phyloP scores from a whole-genome alignment of 2,888 invertebrate species.

The Dasypogon diadema region DNA sequence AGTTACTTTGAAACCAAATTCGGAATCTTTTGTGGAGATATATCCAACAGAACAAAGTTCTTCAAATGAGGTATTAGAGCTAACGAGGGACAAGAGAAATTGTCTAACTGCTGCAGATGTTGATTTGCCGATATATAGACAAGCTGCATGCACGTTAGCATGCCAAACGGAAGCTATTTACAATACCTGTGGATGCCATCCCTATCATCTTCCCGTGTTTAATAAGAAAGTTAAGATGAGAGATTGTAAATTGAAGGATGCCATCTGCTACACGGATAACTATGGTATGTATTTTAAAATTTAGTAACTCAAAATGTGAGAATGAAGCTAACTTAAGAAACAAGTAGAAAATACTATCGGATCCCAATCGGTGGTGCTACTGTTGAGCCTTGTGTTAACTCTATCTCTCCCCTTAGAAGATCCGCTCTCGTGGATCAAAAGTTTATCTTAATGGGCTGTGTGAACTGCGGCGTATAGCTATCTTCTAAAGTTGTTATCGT shows the following conservation, averaged over 20 bases:
- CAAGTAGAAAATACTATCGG: too few species aligned
- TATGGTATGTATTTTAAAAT: slow-evolving; percentile 61
- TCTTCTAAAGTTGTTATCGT: too few species aligned
- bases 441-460: too few species aligned
- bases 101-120: slow-evolving; percentile 65
- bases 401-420: too few species aligned
- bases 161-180: slow-evolving; percentile 64
- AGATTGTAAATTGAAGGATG: slow-evolving; percentile 65
- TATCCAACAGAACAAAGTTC: slow-evolving; percentile 66
- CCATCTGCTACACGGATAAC: slow-evolving; percentile 63
- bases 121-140: slow-evolving; percentile 63
- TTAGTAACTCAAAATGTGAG: too few species aligned
- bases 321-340: too few species aligned
- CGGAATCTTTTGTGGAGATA: slow-evolving; percentile 67
- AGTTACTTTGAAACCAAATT: slow-evolving; percentile 64
- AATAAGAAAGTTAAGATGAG: slow-evolving; percentile 58
- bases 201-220: slow-evolving; percentile 64
- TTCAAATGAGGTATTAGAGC: slow-evolving; percentile 64
- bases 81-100: slow-evolving; percentile 64
- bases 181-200: slow-evolving; percentile 65
- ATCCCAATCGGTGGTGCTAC: too few species aligned
- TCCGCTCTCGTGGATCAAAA: too few species aligned
- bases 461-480: too few species aligned
- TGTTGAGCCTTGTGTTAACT: too few species aligned
- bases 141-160: slow-evolving; percentile 64